Base-by-base conservation (phyloP, 1,140 invertebrate genomes). In the Drosophila auraria region DNA sequence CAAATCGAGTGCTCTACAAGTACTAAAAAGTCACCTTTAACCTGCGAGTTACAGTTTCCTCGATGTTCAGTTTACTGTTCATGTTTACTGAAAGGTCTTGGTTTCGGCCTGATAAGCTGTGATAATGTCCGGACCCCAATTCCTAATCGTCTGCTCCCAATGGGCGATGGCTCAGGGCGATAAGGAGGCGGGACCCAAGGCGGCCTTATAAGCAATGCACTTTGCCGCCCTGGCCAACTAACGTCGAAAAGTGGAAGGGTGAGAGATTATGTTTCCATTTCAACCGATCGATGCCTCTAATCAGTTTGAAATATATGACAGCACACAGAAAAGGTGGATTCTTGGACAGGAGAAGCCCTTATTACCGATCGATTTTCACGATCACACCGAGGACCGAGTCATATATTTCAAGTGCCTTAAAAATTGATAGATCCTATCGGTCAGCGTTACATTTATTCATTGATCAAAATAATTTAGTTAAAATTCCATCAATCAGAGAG, bases 91-190 rank as follows among this genome's bases (percentile, higher is more conserved):
- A 61, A 40, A 25, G 27, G 38, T 53, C 36, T 47, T 20, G 5
- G 5, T 25, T 61, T 56, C 14, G 0, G 62, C 9, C 40, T 77
- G 74, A 78, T 70, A 78, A 62, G 42, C 44, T 36, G 36, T 42
- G 36, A 66, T 70, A 66, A 44, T 53, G 49, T 70, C 25, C 42
- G 23, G 23, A 30, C 57, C 74, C 50, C 50, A 69, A 78, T 78
- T 61, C 44, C 45, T 42, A 78, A 78, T 78, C 75, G 44, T 20
- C 33, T 57, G 75, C 44, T 74, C 63, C 74, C 75, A 78, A 78
- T 78, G 61, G 17, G 14, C 20, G 75, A 78, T 78, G 74, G 23
- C 17, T 61, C 23, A 25, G 5, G n/a, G 12, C 44, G 75, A 78
- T 78, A 61, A 78, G 59, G 6, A 44, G 5, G 2, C 7, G 23